Evolutionary conservation across 1,140 invertebrate species (phyloP), one percentile per base, ranked within the genome.

Genomic region (Aricia agestis): DNA sequence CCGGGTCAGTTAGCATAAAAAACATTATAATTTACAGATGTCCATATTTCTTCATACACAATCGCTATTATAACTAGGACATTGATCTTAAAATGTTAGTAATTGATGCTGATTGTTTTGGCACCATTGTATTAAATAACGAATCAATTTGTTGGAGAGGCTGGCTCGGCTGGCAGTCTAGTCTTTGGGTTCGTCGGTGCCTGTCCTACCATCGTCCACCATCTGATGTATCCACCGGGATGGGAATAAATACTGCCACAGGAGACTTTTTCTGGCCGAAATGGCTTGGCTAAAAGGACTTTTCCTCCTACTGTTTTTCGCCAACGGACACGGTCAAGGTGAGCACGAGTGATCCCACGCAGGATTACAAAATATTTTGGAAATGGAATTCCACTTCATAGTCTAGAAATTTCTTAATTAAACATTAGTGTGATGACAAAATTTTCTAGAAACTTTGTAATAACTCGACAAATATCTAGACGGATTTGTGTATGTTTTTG

Each of bases 81-180:
- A 70, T 74, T 77, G 72, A 77, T 74, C 76, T 72, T 80, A 82
- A 78, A 31, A 52, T 52, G 45, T 52, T 13, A 69, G 78, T 85
- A 82, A 87, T 85, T 87, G 82, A 80, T 79, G 78, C 85, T 87
- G 79, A 91, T 91, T 89, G 76, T 80, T 83, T 81, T 84, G 86
- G 88, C 88, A 89, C 82, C 81, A 85, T 84, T 88, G 78, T 78
- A 83, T 82, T 85, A 76, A 76, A 76, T 74, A 74, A 75, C 81
- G 82, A 89, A 81, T 78, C 78, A 70, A 84, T 79, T 72, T 82
- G 78, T 59, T 80, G 52, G 71, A 75, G 75, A 70, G 66, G 18
- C 19, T 45, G 18, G 57, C 63, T 32, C 66, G 66, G 32, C 68
- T 66, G 69, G 78, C 86, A 89, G 83, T 87, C 76, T 66, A 70